Evolutionary conservation across 2,797 vertebrate genomes (phyloP), one percentile per base, ranked within the genome.

Genomic region (Meriones psammophilus): DNA sequence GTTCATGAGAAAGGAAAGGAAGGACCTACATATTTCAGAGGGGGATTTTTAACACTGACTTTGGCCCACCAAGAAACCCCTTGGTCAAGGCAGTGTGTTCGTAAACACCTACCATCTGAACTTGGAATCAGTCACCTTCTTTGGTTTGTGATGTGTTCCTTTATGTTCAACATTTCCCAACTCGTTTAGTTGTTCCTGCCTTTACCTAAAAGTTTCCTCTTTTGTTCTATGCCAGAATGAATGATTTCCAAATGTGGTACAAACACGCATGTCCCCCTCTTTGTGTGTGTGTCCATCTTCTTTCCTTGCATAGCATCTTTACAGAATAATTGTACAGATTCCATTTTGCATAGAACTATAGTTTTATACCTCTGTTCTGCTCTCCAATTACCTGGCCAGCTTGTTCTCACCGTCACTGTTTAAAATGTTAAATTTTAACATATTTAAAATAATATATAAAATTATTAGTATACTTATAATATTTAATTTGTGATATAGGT

Each of bases 41-140:
- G 80, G 66, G 15, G 24, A 64, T 62, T 94, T 94, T 91, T 9
- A 88, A 78, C 62, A 50, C 2, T 85, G n/a, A 62, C 60, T 89
- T 94, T 87, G 83, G 39, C 46, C 64, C 84, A 89, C 26, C 39
- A 83, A 88, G 73, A 56, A 93, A 74, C n/a, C 85, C 24, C 4
- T 89, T 73, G 77, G 20, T 50, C 28, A 80, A 80, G 39, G 62
- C 10, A 91, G 39, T 9, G 56, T 14, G 15, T 36, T 94, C 80
- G 9, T 78, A 85, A 60, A 88, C 54, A 68, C 4, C 66, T 1
- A 64, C 28, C 30, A 3, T 14, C 60, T 91, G 89, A 77, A 73
- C 15, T 71, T 30, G 36, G 24, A 18, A 5, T 15, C 14, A 42
- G 22, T 79, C 50, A 17, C 13, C 5, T 62, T 87, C 5, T 68